Evolutionary conservation across 2,888 invertebrate species (phyloP), one percentile per base, ranked within the genome.

Genomic region (Sphaerophoria taeniata): DNA sequence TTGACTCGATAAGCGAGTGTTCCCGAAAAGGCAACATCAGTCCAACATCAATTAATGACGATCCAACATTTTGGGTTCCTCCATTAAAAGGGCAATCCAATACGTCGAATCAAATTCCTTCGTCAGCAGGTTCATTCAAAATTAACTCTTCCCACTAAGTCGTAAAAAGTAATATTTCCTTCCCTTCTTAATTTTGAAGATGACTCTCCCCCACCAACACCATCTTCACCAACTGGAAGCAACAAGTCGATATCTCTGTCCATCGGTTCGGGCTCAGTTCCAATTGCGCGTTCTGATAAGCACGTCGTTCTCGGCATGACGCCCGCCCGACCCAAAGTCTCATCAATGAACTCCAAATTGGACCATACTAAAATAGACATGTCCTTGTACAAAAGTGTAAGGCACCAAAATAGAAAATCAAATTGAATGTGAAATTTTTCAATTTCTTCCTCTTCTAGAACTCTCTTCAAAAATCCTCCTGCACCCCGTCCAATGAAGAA

Each of bases 341-440:
- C 93, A 16, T 93, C 94, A 24, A 95, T 95, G 94, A 94, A 94
- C 87, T 94, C 94, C 61, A 94, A 94, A 87, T 91, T 95, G 87
- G 95, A 95, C 89, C 94, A 94, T 88, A 93, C 94, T 9, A 94
- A 94, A 90, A 94, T 94, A 72, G 94, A 94, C 89, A 93, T 93
- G 80, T 92, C 93, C 0, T 89, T 94, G n/a, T 94, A 94, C 88
- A 93, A 93, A 89, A 92, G 92, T 89, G 93, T 93, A 90, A 89
- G 71, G 61, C 39, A 24, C n/a, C 4, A 0, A 16, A 14, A 56
- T 33, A 3, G 2, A 11, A 58, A 16, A 16, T 58, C 14, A 11
- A 39, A 24, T 12, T 43, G 6, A 6, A 7, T 3, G 3, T 3
- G 9, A 43, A 43, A 43, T 43, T 3, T 9, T 11, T 43, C 43